Evolutionary conservation across 2,888 invertebrate genomes (phyloP), one percentile per base, ranked within the genome.

Genomic region (Phytoseiulus persimilis): DNA sequence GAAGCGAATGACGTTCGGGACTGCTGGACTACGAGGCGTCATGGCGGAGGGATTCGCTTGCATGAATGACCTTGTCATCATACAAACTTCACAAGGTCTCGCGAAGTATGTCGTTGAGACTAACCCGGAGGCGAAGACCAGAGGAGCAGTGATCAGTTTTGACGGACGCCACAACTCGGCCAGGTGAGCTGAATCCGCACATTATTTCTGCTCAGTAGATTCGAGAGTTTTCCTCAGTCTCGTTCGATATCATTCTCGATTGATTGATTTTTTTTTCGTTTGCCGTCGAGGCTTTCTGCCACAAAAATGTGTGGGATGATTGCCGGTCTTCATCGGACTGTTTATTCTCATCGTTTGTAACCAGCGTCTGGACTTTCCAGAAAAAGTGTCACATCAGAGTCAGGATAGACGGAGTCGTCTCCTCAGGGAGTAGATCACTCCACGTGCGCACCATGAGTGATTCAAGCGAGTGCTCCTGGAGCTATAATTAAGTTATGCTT

Each of bases 41-140:
- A 99, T 99, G 99, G 96, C 95, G 31, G 96, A 97, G 31, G 99
- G 99, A 0, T 98, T 96, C 93, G 95, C 95, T 91, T 95, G 95
- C 91, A 97, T 99, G 96, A 99, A 99, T 93, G 99, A 99, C 93
- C 94, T 99, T 87, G 96, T 98, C 0, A 93, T 95, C 90, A 94
- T 99, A 89, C 99, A 99, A 93, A 97, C 98, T 0, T 95, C 95
- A 0, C 97, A 98, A 94, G 98, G 98, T 0, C 93, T 98, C 6
- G 94, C 95, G 89, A 94, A 95, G 90, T 97, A 97, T 92, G 92
- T 98, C 90, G 93, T 95, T 91, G 93, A 94, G 90, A 93, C 93
- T 83, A 94, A 94, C 91, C 93, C 94, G 11, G 93, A 95, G 31
- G 94, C 95, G 90, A 92, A 94, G 39, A 93, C 94, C 45, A 94